phyloP scores from a whole-genome alignment of 2,888 invertebrate species.

The Meta bourneti region DNA sequence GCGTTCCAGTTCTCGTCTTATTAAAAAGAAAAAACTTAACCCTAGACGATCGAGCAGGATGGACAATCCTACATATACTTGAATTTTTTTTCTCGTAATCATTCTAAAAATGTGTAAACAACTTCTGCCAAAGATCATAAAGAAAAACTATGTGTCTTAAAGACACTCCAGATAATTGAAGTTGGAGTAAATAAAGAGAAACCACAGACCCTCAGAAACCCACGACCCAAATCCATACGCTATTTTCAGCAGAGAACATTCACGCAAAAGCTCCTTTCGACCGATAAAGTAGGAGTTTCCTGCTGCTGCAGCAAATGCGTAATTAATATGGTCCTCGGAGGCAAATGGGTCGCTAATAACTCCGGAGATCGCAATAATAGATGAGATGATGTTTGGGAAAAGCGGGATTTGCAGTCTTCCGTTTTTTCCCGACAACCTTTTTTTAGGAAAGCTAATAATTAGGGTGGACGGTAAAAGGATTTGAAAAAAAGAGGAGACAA shows the following conservation, averaged over 20 bases:
- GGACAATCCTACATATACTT: too few relatives aligned
- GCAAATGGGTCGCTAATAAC: constrained; percentile 14
- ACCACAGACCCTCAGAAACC: neutral
- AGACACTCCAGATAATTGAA: constrained; percentile 4
- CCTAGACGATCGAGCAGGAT: too few relatives aligned
- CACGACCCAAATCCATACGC: neutral
- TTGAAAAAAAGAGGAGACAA: too few relatives aligned
- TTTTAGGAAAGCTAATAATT: too few relatives aligned
- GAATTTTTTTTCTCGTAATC: too few relatives aligned
- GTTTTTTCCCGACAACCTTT: neutral
- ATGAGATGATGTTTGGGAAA: constrained; percentile 10
- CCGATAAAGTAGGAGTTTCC: too few relatives aligned
- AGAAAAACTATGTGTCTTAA: neutral
- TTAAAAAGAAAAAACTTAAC: too few relatives aligned
- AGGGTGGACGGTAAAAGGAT: too few relatives aligned
- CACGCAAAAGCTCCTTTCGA: constrained; percentile 1
- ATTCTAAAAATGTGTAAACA: too few relatives aligned
- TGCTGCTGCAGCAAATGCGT: constrained; percentile 6
- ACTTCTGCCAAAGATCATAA: neutral
- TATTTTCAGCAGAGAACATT: neutral
- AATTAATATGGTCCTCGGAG: constrained; percentile 9
- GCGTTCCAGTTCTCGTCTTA: too few relatives aligned
- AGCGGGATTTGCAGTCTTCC: neutral
- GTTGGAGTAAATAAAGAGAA: neutral
- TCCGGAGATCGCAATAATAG: neutral